phyloP scores from a whole-genome alignment of 2,797 vertebrate species.

The Silurus lanzhouensis region DNA sequence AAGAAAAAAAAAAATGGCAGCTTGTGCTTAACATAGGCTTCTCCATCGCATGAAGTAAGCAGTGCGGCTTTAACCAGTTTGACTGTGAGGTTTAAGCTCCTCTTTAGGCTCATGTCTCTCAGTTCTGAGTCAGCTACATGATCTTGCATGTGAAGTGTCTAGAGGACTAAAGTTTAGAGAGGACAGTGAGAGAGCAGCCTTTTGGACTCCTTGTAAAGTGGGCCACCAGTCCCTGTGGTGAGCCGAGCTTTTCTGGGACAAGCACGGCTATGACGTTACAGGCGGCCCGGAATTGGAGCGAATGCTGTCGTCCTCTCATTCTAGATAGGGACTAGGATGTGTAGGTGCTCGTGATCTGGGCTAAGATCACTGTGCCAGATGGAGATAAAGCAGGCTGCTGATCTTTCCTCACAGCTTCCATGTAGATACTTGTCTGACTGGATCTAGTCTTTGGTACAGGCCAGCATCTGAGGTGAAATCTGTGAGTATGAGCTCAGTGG shows the following conservation, averaged over 20 bases:
- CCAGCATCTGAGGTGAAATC: constrained; percentile 35
- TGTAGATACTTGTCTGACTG: constrained; percentile 6
- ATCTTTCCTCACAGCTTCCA: constrained; percentile 33
- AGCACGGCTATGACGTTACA: constrained; percentile 71
- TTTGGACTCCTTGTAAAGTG: constrained; percentile 75
- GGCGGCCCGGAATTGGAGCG: constrained; percentile 70
- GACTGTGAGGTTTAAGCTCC: not conserved
- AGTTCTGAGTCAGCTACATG: constrained; percentile 22
- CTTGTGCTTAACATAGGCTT: not conserved
- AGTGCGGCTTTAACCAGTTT: not conserved
- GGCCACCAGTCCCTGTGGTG: constrained; percentile 79
- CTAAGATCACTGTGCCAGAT: constrained; percentile 42
- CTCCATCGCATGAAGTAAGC: too few relatives aligned
- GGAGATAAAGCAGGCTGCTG: constrained; percentile 43
- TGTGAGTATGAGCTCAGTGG: constrained; percentile 58
- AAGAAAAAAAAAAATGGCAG: not conserved
- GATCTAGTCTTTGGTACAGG: constrained; percentile 40
- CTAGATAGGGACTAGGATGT: constrained; percentile 52
- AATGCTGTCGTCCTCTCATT: constrained; percentile 64
- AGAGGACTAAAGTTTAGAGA: constrained; percentile 68
- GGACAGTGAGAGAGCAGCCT: constrained; percentile 54
- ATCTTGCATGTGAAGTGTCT: constrained; percentile 18
- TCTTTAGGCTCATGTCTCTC: not conserved
- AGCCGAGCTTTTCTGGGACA: constrained; percentile 77
- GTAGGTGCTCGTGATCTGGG: constrained; percentile 37